phyloP scores from a whole-genome alignment of 2,888 invertebrate species.

The Chironomus tentans region DNA sequence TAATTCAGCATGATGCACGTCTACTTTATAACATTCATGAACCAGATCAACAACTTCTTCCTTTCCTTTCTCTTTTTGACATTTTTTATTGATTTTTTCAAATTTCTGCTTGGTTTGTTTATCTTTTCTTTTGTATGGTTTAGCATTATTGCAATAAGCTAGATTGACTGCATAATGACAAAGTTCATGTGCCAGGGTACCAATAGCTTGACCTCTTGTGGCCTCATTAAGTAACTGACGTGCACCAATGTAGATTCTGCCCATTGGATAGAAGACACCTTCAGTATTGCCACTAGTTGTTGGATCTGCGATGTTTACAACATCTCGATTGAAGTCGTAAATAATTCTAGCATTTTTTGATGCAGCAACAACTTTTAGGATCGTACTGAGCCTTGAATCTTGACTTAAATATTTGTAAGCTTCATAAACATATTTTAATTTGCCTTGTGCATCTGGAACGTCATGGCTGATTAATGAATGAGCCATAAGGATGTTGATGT shows the following conservation, averaged over 20 bases:
- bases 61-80: neutral
- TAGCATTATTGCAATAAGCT: neutral
- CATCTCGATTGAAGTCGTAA: neutral
- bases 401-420: neutral
- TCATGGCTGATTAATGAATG: neutral
- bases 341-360: neutral
- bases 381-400: neutral
- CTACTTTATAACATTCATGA: neutral
- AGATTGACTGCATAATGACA: neutral
- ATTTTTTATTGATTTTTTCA: neutral
- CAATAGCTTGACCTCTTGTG: neutral
- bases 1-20: neutral
- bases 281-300: neutral
- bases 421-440: neutral
- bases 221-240: neutral
- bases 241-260: neutral
- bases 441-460: no score
- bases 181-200: neutral
- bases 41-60: neutral
- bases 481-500: neutral
- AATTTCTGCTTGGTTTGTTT: neutral
- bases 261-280: neutral
- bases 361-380: neutral
- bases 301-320: neutral
- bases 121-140: neutral